Conservation (phyloP, 2,113 vertebrate species). For the Galemys pyrenaicus region DNA sequence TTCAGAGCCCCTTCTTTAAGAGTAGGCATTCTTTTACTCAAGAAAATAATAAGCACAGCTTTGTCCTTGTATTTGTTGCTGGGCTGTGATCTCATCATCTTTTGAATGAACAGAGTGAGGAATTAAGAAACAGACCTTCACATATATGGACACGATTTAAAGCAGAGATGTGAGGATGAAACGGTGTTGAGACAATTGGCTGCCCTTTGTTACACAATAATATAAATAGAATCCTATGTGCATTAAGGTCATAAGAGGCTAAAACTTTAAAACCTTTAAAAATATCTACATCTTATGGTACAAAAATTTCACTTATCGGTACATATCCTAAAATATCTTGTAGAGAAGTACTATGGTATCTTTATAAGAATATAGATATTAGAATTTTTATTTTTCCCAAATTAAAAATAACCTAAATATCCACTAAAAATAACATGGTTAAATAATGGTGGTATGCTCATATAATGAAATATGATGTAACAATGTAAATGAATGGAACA, state of each 20-base stretch:
- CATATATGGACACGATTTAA: neutral
- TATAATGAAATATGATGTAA: neutral
- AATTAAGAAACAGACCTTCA: neutral
- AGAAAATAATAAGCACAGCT: neutral
- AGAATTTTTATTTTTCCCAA: conserved; percentile 14
- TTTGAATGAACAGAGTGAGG: neutral
- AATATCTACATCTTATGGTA: neutral
- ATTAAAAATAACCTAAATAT: neutral
- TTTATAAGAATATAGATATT: neutral
- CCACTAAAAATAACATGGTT: neutral
- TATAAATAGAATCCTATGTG: neutral
- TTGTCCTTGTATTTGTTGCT: neutral
- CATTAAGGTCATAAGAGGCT: neutral
- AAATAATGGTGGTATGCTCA: neutral
- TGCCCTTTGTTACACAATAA: neutral
- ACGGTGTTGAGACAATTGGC: neutral
- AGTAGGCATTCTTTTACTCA: neutral
- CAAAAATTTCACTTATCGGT: neutral
- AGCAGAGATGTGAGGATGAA: neutral
- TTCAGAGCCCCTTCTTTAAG: neutral
- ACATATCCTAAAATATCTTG: neutral
- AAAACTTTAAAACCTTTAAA: neutral
- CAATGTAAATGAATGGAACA: neutral
- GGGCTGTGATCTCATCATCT: neutral
- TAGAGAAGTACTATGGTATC: neutral